Evolutionary conservation across 2,797 vertebrate genomes (phyloP).

Genomic region (Enteromius unitaeniatus): DNA sequence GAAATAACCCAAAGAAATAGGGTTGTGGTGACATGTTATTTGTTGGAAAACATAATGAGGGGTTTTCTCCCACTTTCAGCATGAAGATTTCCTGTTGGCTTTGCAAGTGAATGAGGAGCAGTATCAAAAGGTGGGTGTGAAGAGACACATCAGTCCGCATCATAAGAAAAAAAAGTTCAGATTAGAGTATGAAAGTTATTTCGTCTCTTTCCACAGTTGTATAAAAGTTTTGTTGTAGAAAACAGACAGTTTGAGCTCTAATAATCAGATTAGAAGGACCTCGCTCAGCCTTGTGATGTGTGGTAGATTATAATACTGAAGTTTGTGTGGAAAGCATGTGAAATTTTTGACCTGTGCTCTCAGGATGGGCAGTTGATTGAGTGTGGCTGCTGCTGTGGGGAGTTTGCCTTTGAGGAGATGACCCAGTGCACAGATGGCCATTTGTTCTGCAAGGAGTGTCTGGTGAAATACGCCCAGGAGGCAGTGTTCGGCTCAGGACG

Average conservation of each 20-base stretch:
- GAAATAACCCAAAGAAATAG: background rate
- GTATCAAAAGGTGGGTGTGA: slow-evolving; percentile 89
- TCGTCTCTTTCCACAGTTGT: background rate
- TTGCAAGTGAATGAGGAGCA: slow-evolving; percentile 97
- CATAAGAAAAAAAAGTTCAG: background rate
- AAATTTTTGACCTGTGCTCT: background rate
- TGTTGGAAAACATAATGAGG: background rate
- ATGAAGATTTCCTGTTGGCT: slow-evolving; percentile 95
- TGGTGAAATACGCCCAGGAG: slow-evolving; percentile 97
- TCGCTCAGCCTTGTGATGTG: background rate
- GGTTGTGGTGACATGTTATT: slow-evolving; percentile 3
- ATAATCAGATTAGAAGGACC: background rate
- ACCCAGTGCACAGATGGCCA: slow-evolving; percentile 96
- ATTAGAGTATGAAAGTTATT: background rate
- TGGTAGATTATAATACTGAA: background rate
- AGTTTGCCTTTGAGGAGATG: slow-evolving; percentile 96
- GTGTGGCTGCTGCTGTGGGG: slow-evolving; percentile 94
- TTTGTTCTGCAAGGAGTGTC: slow-evolving; percentile 97
- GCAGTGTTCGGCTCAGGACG: slow-evolving; percentile 94
- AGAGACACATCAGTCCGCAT: background rate
- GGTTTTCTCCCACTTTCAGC: slow-evolving; percentile 73
- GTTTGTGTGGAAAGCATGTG: background rate
- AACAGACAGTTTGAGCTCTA: background rate
- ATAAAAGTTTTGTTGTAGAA: background rate
- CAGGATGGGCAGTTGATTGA: slow-evolving; percentile 98